These are phyloP conservation scores for Hymenochirus boettgeri DNA, from an alignment of 2,113 vertebrate genomes.

Conservation along the genomic window DNA sequence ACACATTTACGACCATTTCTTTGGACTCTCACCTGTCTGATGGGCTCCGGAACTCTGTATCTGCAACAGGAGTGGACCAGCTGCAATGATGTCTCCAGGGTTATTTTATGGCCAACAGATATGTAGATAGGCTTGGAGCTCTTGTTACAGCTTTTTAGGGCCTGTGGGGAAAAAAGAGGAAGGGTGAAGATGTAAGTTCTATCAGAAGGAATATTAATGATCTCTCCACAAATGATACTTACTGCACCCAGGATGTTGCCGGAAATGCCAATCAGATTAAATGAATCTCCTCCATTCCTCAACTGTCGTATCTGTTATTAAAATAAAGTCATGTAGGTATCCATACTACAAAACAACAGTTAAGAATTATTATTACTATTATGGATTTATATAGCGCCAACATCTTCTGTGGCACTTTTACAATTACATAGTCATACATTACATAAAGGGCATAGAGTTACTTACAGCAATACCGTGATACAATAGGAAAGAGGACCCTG, in stretches of 20 bases:
- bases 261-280: conserved; percentile 67
- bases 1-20: no score
- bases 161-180: conserved; percentile 55
- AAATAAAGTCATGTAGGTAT: not conserved
- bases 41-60: conserved; percentile 84
- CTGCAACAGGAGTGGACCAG: conserved; percentile 78
- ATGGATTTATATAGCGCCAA: no score
- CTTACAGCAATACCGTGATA: no score
- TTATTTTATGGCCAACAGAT: conserved; percentile 82
- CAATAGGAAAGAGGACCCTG: no score
- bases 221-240: conserved; percentile 35
- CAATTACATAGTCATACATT: no score
- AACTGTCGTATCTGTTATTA: conserved; percentile 72
- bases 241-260: conserved; percentile 82
- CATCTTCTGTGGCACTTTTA: no score
- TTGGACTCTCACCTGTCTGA: conserved; percentile 87
- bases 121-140: conserved; percentile 83
- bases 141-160: conserved; percentile 65
- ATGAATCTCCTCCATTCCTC: conserved; percentile 70
- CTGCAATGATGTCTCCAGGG: conserved; percentile 71
- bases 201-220: not conserved
- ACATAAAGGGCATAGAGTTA: no score
- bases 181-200: not conserved
- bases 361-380: no score
- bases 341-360: no score